A percentile compares a stretch with the other conserved stretches of the same genome.
These are phyloP conservation scores for Drosophila recens DNA, from an alignment of 2,888 invertebrate species.

Conservation along the genomic window DNA sequence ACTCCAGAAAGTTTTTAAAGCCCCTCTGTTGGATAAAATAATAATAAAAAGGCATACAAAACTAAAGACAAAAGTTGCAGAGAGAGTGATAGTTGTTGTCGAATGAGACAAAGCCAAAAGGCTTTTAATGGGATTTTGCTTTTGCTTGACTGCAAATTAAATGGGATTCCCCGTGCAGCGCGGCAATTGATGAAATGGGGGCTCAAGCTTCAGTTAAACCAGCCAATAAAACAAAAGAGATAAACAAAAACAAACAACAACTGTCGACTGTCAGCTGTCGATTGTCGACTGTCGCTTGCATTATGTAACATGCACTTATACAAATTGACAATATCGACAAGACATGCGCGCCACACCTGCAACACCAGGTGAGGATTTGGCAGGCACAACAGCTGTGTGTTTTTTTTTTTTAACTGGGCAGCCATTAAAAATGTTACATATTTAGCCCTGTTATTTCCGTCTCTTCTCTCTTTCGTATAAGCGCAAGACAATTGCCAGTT, in stretches of 20 bases:
- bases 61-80: conserved; percentile 1
- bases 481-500: not conserved
- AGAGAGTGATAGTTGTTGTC: not conserved
- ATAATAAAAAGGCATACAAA: conserved; percentile 20
- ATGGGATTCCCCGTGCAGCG: conserved; percentile 7
- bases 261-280: conserved; percentile 31
- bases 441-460: conserved; percentile 6
- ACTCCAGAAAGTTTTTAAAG: conserved; percentile 39
- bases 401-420: conserved; percentile 38
- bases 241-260: conserved; percentile 1
- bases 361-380: conserved; percentile 28
- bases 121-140: conserved; percentile 56
- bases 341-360: conserved; percentile 37
- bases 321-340: conserved; percentile 70
- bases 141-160: conserved; percentile 49
- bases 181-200: conserved; percentile 25
- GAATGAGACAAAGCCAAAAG: conserved; percentile 13
- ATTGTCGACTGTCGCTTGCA: conserved; percentile 42
- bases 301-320: conserved; percentile 74
- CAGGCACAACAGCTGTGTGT: not conserved
- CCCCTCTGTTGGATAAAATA: conserved; percentile 21
- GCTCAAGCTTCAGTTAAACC: conserved; percentile 26
- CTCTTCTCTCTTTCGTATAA: not conserved
- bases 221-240: conserved; percentile 33
- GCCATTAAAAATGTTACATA: conserved; percentile 42